phyloP scores from a whole-genome alignment of 2,797 vertebrate genomes.

The Rhinoraja longicauda region DNA sequence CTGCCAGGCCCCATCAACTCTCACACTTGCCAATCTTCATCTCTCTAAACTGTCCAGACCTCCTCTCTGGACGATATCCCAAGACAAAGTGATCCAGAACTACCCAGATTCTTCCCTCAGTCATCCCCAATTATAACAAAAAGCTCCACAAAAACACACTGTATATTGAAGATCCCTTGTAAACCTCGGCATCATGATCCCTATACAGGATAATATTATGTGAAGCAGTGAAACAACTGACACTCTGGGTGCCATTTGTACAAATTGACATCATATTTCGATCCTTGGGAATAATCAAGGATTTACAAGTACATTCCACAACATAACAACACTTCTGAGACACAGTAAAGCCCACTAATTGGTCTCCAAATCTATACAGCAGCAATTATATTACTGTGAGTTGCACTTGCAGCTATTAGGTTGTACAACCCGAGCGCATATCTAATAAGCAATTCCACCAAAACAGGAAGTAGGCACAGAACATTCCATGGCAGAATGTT shows the following conservation, averaged over 20 bases:
- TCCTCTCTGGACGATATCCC: not conserved
- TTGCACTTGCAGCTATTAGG: not conserved
- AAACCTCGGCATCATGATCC: not conserved
- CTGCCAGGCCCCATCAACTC: not conserved
- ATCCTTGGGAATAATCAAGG: not conserved
- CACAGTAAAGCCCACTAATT: not conserved
- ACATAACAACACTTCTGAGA: not conserved
- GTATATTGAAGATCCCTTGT: not conserved
- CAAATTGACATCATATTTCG: not conserved
- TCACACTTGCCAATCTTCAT: not conserved
- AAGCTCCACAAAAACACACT: not conserved
- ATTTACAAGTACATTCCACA: not conserved
- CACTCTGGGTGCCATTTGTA: not conserved
- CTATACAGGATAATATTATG: not conserved
- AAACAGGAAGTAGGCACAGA: not conserved
- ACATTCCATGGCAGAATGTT: not conserved
- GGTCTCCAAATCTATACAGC: not conserved
- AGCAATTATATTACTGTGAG: not conserved
- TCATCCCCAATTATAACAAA: not conserved
- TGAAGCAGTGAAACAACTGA: not conserved
- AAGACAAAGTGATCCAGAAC: not conserved
- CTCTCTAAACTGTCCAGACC: not conserved
- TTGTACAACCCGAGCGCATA: not conserved
- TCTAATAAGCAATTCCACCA: not conserved
- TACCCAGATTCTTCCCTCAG: not conserved